A percentile compares a stretch with the other conserved stretches of the same genome.
Evolutionary conservation across 37 sponge, comb jelly and placozoan species (phyloP).

Genomic region (Haliclona indistincta): DNA sequence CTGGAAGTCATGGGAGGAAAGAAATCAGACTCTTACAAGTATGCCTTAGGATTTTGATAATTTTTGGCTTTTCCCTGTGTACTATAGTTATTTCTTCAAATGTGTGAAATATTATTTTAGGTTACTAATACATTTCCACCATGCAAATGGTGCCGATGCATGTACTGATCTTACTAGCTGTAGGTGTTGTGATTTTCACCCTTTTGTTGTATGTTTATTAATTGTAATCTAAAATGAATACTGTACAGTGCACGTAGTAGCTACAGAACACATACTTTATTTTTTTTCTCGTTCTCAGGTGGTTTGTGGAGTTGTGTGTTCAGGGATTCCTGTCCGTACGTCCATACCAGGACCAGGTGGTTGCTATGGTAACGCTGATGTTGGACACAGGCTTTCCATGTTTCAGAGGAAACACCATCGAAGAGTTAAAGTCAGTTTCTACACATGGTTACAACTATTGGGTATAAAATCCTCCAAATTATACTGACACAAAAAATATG

Average conservation of each 20-base stretch:
- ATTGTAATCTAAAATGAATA: too few species aligned
- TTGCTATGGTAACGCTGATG: slow-evolving; percentile 93
- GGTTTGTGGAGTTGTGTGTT: slow-evolving; percentile 90
- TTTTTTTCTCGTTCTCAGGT: slow-evolving; percentile 35
- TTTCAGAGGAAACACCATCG: slow-evolving; percentile 92
- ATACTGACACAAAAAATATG: too few species aligned
- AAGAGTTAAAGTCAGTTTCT: slow-evolving; percentile 76
- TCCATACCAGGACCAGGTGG: slow-evolving; percentile 86
- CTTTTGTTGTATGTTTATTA: too few species aligned
- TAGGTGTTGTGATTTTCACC: background rate
- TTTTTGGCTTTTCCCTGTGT: background rate
- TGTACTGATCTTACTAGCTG: too few species aligned
- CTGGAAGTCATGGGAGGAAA: slow-evolving; percentile 94
- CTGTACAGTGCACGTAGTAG: too few species aligned
- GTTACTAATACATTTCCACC: too few species aligned
- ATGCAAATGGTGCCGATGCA: too few species aligned
- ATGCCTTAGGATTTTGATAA: too few species aligned
- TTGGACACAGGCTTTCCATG: slow-evolving; percentile 96
- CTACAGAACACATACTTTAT: too few species aligned
- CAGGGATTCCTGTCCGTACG: slow-evolving; percentile 90
- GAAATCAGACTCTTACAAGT: slow-evolving; percentile 73
- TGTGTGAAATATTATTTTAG: background rate
- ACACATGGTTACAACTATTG: too few species aligned
- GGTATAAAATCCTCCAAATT: too few species aligned
- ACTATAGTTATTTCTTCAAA: background rate